Conservation (phyloP, 2,888 invertebrate genomes). For the Leucozona laternaria region DNA sequence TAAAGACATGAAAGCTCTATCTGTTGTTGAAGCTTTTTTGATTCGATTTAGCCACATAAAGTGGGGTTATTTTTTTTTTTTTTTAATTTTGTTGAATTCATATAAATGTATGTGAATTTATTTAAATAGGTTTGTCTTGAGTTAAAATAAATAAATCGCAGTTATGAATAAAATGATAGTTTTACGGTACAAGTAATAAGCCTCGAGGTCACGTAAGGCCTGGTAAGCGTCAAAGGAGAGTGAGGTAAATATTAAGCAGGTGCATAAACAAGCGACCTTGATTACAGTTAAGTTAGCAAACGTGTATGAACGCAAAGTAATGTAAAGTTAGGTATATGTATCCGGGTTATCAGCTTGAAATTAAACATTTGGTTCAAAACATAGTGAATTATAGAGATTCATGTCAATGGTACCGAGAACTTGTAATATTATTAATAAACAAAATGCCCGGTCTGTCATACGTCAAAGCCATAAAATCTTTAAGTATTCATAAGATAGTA, state of each 20-base stretch:
- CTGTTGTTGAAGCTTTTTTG: conserved; percentile 52
- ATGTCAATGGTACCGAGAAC: too few species aligned
- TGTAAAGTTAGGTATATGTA: background rate
- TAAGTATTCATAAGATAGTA: too few species aligned
- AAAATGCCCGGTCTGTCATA: too few species aligned
- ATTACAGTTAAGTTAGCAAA: background rate
- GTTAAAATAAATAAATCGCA: background rate
- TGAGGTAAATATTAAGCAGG: background rate
- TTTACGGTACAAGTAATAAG: background rate
- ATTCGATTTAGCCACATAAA: conserved; percentile 9
- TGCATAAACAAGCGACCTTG: background rate
- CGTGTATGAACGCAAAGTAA: too few species aligned
- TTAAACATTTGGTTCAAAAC: too few species aligned
- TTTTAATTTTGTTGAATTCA: background rate
- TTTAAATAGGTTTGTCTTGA: background rate
- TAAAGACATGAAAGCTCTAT: conserved; percentile 58
- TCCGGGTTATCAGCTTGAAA: background rate
- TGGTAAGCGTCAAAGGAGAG: background rate
- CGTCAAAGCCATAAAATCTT: too few species aligned
- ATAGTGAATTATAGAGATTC: too few species aligned
- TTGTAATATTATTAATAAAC: too few species aligned
- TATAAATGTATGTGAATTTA: background rate
- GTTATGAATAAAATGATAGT: background rate
- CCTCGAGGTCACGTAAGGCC: background rate
- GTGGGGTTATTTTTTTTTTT: conserved; percentile 9